Conservation (phyloP, 1,140 invertebrate species). For the Bombyx mandarina region DNA sequence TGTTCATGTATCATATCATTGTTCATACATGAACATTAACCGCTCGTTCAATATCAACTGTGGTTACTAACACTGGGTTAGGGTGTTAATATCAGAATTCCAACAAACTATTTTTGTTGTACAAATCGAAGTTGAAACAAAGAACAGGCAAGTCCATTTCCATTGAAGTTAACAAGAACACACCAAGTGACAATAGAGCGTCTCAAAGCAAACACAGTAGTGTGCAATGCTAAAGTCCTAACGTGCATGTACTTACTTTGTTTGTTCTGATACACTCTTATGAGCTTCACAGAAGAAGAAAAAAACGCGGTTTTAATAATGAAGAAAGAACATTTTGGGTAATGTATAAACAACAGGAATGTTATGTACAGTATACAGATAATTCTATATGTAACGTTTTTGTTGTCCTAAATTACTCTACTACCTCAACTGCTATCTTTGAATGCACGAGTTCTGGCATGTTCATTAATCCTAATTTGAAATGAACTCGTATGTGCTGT, state of each 20-base stretch:
- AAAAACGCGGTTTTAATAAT: not conserved
- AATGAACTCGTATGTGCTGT: too few species aligned
- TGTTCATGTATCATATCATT: too few species aligned
- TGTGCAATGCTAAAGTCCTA: constrained; percentile 62
- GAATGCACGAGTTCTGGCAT: too few species aligned
- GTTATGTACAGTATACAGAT: constrained; percentile 67
- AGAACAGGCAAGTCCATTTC: not conserved
- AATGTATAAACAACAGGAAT: constrained; percentile 70
- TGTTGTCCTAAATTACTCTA: constrained; percentile 70
- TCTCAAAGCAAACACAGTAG: constrained; percentile 67
- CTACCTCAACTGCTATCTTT: not conserved
- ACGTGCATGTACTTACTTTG: constrained; percentile 70
- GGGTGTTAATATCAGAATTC: too few species aligned
- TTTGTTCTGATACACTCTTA: constrained; percentile 61
- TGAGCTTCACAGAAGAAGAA: constrained; percentile 13
- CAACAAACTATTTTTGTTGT: not conserved
- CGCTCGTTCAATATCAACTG: too few species aligned
- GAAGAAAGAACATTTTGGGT: constrained; percentile 36
- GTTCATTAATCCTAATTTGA: too few species aligned
- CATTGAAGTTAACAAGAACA: constrained; percentile 1
- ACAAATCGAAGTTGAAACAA: not conserved
- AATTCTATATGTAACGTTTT: constrained; percentile 71
- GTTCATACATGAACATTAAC: too few species aligned
- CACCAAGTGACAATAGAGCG: constrained; percentile 23
- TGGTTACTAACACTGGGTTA: too few species aligned